Base-by-base conservation (phyloP, 2,797 vertebrate genomes). In the Coluber constrictor region DNA sequence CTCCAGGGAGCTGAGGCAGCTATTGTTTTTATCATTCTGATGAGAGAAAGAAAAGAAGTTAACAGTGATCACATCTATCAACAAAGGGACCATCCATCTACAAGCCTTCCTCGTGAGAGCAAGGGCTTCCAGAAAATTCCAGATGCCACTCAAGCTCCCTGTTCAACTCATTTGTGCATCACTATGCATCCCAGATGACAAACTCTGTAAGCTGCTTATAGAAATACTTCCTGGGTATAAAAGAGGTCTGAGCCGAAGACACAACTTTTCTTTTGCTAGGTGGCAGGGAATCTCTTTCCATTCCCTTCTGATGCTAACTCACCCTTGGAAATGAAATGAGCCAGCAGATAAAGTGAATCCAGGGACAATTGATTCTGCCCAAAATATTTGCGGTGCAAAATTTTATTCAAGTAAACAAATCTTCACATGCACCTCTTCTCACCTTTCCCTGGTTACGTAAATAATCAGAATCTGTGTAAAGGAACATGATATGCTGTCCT, bases 271-370 rank as follows among this genome's bases (percentile, higher is more conserved):
- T 88, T 93, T 60, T 91, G 92, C 90, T 66, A 93, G 55, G 37
- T 23, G 3, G 3, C 12, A n/a, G 23, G 60, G 90, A 91, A 60
- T 54, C 86, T 57, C 47, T 79, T 91, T 79, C 29, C 37, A 37
- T n/a, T 91, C 55, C 15, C 32, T 86, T 86, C 88, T 92, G 88
- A 47, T 89, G 90, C 59, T 66, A 60, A 63, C 23, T 90, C 92
- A 90, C 32, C 92, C 63, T 25, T 79, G n/a, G 61, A 87, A 91
- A 56, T 60, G 87, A 63, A 92, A 56, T 0, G 37, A 61, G 47
- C 25, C 79, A 90, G 74, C 57, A 15, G 61, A 37, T 90, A 10
- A 93, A 37, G 61, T 59, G 37, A 51, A 90, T 88, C 59, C 63
- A 70, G 83, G 32, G 29, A 25, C 60, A 47, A 43, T 1, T 74